Conservation (phyloP, 2,113 vertebrate species). For the Bujurquina vittata region DNA sequence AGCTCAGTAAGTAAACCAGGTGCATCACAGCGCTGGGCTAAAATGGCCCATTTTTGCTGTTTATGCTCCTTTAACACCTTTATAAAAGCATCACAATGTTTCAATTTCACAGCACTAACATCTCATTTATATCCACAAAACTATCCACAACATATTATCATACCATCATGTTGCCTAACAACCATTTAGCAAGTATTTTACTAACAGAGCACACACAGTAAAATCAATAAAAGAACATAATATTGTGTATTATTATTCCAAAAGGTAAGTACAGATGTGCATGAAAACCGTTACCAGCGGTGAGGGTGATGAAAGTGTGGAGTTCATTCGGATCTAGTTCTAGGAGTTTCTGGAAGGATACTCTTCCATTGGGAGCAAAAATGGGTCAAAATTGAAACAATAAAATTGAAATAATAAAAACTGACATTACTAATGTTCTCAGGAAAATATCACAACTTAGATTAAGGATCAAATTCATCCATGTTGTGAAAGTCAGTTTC, state of each 20-base stretch:
- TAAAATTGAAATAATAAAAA: background rate
- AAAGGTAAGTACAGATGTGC: background rate
- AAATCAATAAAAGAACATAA: background rate
- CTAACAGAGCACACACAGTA: background rate
- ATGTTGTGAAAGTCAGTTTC: background rate
- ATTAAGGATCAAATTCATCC: background rate
- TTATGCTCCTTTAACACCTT: too few species aligned
- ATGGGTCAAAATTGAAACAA: too few species aligned
- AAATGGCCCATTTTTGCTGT: too few species aligned
- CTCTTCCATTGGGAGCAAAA: background rate
- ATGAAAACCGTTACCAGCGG: background rate
- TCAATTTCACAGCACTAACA: too few species aligned
- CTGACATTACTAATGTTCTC: background rate
- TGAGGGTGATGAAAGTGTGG: accelerated
- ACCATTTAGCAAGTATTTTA: background rate
- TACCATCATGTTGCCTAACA: too few species aligned
- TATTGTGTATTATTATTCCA: background rate
- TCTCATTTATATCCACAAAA: too few species aligned
- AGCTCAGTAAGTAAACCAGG: accelerated
- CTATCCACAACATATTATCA: too few species aligned
- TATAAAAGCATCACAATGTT: too few species aligned
- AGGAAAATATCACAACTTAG: background rate
- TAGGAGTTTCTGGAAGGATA: background rate
- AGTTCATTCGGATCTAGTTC: background rate
- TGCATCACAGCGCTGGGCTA: background rate